These are phyloP conservation scores for Shinisaurus crocodilurus DNA, from an alignment of 2,113 vertebrate species.

Conservation along the genomic window DNA sequence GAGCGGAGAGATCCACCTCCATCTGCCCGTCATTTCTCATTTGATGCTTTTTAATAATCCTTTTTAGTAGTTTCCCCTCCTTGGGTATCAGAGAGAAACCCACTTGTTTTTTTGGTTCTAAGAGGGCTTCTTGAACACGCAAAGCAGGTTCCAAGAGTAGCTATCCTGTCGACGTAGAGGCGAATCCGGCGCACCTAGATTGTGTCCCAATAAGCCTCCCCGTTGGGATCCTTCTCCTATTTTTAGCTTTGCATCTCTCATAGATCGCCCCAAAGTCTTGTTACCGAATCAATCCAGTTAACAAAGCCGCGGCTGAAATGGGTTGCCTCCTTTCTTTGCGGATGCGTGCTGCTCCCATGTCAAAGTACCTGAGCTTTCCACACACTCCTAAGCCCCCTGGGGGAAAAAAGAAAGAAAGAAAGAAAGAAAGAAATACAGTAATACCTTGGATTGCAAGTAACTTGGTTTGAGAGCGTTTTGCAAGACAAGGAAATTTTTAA, in stretches of 20 bases:
- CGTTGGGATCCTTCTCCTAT: background rate
- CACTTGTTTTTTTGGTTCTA: background rate
- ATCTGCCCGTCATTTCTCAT: background rate
- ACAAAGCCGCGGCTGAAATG: background rate
- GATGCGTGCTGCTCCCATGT: background rate
- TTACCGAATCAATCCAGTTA: background rate
- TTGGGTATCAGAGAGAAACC: background rate
- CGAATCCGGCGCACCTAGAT: background rate
- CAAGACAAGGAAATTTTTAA: too few species aligned
- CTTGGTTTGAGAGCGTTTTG: too few species aligned
- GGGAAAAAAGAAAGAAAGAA: too few species aligned
- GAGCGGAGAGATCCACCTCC: background rate
- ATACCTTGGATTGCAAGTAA: too few species aligned
- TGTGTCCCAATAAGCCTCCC: background rate
- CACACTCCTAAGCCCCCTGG: too few species aligned
- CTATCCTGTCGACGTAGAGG: background rate
- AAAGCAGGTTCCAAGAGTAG: background rate
- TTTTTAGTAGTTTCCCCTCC: background rate
- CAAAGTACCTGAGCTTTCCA: background rate
- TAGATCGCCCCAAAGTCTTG: background rate
- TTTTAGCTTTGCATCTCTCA: background rate
- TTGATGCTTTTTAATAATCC: background rate
- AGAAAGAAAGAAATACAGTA: too few species aligned
- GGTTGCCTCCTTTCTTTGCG: background rate
- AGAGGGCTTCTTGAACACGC: background rate